A percentile compares a stretch with the other conserved stretches of the same genome.
phyloP scores from a whole-genome alignment of 2,888 invertebrate species.

The Corythucha ciliata region DNA sequence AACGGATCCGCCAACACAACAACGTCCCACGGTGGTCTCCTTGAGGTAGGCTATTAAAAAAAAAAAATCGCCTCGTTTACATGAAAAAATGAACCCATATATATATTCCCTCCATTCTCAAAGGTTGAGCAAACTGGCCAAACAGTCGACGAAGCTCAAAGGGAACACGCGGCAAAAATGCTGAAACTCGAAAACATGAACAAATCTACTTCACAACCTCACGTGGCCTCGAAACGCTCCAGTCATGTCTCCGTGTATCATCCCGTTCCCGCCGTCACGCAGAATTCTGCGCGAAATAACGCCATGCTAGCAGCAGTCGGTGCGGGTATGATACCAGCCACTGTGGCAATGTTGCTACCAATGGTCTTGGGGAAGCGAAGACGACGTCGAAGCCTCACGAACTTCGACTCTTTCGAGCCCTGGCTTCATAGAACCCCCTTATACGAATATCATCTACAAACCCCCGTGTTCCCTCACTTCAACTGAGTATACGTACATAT shows the following conservation, averaged over 20 bases:
- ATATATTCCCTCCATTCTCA: too few relatives aligned
- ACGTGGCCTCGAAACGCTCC: constrained; percentile 16
- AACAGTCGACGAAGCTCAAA: constrained; percentile 37
- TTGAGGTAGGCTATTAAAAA: too few relatives aligned
- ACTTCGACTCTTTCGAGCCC: too few relatives aligned
- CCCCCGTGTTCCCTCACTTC: too few relatives aligned
- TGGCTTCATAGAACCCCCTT: too few relatives aligned
- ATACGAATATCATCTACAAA: too few relatives aligned
- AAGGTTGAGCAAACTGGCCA: constrained; percentile 46
- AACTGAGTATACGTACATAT: too few relatives aligned
- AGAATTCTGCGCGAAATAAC: constrained; percentile 46
- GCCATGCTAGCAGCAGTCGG: constrained; percentile 63
- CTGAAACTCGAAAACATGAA: constrained; percentile 28
- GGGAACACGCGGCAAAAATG: constrained; percentile 36
- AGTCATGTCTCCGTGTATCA: constrained; percentile 24
- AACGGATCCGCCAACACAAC: constrained; percentile 48
- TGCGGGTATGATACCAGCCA: constrained; percentile 69
- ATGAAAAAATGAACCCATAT: too few relatives aligned
- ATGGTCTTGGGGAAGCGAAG: constrained; percentile 57
- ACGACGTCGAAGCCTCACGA: too few relatives aligned
- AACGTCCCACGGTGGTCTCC: constrained; percentile 60
- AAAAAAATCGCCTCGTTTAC: too few relatives aligned
- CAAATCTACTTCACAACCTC: neutral
- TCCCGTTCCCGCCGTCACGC: constrained; percentile 19
- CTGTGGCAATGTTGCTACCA: constrained; percentile 71